A percentile compares a stretch with the other conserved stretches of the same genome.
Conservation (phyloP, 2,888 invertebrate species). For the Tetanocera ferruginea region DNA sequence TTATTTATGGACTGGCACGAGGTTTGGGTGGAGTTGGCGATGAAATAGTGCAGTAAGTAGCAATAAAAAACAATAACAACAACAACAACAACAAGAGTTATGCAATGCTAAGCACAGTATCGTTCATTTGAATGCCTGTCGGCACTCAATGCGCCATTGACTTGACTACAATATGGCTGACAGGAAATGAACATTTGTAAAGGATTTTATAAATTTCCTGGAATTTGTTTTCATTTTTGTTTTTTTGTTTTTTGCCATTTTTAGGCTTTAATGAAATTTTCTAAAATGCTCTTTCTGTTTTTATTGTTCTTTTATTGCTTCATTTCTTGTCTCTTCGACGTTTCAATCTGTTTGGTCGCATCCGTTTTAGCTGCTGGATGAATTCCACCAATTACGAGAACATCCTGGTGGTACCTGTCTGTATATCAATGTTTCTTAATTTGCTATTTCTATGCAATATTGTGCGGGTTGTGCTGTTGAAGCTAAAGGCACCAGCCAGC, state of each 20-base stretch:
- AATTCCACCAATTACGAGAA: slow-evolving; percentile 79
- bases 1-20: slow-evolving; percentile 78
- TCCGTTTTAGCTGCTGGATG: slow-evolving; percentile 80
- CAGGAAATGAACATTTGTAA: slow-evolving; percentile 5
- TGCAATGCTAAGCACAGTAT: background rate
- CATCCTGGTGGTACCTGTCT: slow-evolving; percentile 84
- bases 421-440: slow-evolving; percentile 84
- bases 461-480: slow-evolving; percentile 86
- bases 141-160: background rate
- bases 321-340: background rate
- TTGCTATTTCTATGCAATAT: slow-evolving; percentile 90
- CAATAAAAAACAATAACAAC: background rate
- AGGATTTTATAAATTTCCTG: background rate
- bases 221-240: background rate
- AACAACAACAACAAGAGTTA: background rate
- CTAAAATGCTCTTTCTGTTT: background rate
- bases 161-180: background rate
- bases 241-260: background rate
- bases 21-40: slow-evolving; percentile 71
- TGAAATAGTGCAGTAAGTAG: slow-evolving; percentile 75
- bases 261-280: background rate
- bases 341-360: background rate
- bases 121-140: background rate
- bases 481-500: slow-evolving; percentile 79
- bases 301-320: background rate